Evolutionary conservation across 2,797 vertebrate genomes (phyloP), one percentile per base, ranked within the genome.

Genomic region (Agapornis canus): DNA sequence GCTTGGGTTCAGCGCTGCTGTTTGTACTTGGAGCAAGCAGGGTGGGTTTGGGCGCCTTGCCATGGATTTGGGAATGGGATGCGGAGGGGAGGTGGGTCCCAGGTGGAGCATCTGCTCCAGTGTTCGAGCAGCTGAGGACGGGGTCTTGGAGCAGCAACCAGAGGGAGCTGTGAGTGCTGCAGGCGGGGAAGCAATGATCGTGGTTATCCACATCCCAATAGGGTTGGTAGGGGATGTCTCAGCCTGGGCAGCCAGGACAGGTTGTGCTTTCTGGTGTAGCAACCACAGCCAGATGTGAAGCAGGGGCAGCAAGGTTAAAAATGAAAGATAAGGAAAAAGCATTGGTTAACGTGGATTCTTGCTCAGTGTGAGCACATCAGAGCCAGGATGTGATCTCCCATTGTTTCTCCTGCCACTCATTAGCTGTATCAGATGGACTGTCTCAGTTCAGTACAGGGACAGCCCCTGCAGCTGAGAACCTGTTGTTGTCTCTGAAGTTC

Each of bases 21-120:
- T 23, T 86, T 32, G 3, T 27, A 2, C 23, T 7, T 5, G 9
- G 26, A 49, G 75, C 5, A 4, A 54, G 37, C 2, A 4, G 54
- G 25, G 42, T 2, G 29, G 51, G 1, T 27, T 10, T 0, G 25
- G 61, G 73, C 1, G 8, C 52, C 21, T 47, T 6, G 39, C 16
- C 3, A 0, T 0, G 32, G 61, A 1, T 32, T 37, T 64, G 78
- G 71, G 61, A 70, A n/a, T 0, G 4, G 82, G 60, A 5, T 0
- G 21, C 0, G 59, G 11, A 70, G 70, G 43, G 66, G 37, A 87
- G 49, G 29, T 6, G 48, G 25, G 16, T 57, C 26, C 39, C 26
- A 2, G 40, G 20, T 13, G 68, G 39, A 56, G 45, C 3, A 2
- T 48, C 57, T 65, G 72, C 47, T 49, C 27, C 45, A 1, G 17